phyloP scores from a whole-genome alignment of 2,797 vertebrate genomes.

The Anabacerthia variegaticeps region DNA sequence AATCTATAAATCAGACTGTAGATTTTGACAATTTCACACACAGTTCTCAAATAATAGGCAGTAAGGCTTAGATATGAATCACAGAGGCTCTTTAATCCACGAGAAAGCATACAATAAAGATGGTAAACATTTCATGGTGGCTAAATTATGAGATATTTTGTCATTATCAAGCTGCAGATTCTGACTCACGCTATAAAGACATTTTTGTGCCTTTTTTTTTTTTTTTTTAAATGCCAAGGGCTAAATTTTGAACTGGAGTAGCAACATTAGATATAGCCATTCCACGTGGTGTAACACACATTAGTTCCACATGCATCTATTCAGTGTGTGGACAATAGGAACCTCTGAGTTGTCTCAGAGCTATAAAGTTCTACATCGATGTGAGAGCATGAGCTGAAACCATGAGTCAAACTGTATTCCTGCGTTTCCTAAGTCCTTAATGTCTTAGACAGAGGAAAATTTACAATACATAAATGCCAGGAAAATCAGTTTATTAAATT shows the following conservation, averaged over 20 bases:
- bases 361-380: background rate
- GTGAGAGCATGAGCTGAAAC: background rate
- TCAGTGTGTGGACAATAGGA: background rate
- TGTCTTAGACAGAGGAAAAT: background rate
- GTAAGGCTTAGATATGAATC: background rate
- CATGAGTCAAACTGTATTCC: background rate
- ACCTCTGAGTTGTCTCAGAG: background rate
- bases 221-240: background rate
- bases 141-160: background rate
- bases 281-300: background rate
- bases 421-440: background rate
- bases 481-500: too few relatives aligned
- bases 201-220: background rate
- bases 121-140: background rate
- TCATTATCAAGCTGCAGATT: background rate
- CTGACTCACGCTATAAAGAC: background rate
- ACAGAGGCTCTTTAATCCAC: background rate
- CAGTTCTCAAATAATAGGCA: background rate
- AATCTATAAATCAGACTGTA: background rate
- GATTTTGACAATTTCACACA: background rate
- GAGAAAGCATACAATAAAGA: background rate
- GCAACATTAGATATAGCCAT: background rate
- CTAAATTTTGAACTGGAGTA: background rate
- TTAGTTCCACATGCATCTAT: background rate
- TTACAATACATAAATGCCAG: background rate